Conservation (phyloP, 2,797 vertebrate species). For the Scarus forsteni region DNA sequence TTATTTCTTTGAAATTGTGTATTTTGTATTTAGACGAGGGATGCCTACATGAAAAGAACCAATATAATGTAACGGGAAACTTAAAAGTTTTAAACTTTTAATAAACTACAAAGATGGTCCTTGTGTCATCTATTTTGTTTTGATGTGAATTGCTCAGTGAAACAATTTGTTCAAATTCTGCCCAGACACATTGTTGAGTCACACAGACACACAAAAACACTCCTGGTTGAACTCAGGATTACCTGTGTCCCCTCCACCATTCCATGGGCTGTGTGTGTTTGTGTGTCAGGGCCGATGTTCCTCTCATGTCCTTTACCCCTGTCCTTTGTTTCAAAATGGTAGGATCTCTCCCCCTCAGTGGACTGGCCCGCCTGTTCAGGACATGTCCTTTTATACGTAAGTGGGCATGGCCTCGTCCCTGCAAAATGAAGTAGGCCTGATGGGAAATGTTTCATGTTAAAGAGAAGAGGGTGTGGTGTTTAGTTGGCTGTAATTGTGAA, state of each 20-base stretch:
- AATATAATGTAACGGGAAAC: no score
- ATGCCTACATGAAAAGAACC: no score
- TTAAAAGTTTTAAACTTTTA: no score
- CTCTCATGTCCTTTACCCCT: slow-evolving; percentile 67
- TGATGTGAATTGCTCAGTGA: not conserved
- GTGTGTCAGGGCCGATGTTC: slow-evolving; percentile 45
- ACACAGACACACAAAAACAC: slow-evolving; percentile 3
- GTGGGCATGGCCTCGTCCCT: slow-evolving; percentile 69
- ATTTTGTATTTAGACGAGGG: no score
- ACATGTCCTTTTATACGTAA: slow-evolving; percentile 86
- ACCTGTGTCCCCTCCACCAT: slow-evolving; percentile 1
- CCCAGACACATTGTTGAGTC: not conserved
- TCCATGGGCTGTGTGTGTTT: slow-evolving; percentile 41
- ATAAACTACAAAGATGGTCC: not conserved
- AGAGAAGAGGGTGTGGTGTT: slow-evolving; percentile 15
- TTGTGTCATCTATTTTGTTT: not conserved
- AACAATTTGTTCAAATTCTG: not conserved
- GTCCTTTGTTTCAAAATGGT: slow-evolving; percentile 70
- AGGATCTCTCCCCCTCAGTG: slow-evolving; percentile 86
- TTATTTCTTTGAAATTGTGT: no score
- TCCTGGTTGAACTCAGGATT: slow-evolving; percentile 11
- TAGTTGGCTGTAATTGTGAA: slow-evolving; percentile 29
- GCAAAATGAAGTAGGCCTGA: slow-evolving; percentile 33
- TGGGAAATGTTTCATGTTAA: slow-evolving; percentile 36
- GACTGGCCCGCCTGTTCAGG: slow-evolving; percentile 75